These are phyloP conservation scores for Hoplias malabaricus DNA, from an alignment of 2,113 vertebrate genomes.

Conservation along the genomic window DNA sequence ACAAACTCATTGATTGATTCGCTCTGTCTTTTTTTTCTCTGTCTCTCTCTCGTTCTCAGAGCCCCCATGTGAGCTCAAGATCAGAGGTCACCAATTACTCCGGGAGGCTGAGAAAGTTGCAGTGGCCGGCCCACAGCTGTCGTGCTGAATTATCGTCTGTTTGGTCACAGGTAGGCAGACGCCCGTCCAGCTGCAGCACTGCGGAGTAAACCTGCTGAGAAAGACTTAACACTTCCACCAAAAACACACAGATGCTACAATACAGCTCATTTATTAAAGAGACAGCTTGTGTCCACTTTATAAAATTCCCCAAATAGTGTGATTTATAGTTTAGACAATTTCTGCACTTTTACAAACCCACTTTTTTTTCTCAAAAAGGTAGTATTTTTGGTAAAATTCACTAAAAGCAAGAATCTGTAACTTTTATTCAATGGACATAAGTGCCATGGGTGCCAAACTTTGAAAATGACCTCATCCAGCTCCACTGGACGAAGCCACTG, in stretches of 20 bases:
- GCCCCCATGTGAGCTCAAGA: conserved; percentile 75
- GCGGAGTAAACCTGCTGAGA: conserved; percentile 33
- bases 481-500: too few relatives aligned
- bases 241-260: not conserved
- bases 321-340: too few relatives aligned
- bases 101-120: conserved; percentile 83
- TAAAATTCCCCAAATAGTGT: too few relatives aligned
- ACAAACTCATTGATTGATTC: not conserved
- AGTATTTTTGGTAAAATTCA: too few relatives aligned
- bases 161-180: conserved; percentile 72
- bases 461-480: too few relatives aligned
- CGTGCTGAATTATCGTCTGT: conserved; percentile 80
- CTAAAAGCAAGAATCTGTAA: too few relatives aligned
- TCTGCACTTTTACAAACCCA: too few relatives aligned
- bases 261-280: not conserved
- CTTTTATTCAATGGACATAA: too few relatives aligned
- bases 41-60: conserved; percentile 62
- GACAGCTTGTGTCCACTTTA: not conserved
- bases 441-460: too few relatives aligned
- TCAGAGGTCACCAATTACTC: conserved; percentile 89
- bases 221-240: conserved; percentile 5
- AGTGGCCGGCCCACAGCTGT: conserved; percentile 79
- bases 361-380: too few relatives aligned
- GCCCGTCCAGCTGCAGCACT: conserved; percentile 49
- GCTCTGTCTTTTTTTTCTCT: conserved; percentile 49